Base-by-base conservation (phyloP, 2,888 invertebrate genomes). In the Morpho helenor region DNA sequence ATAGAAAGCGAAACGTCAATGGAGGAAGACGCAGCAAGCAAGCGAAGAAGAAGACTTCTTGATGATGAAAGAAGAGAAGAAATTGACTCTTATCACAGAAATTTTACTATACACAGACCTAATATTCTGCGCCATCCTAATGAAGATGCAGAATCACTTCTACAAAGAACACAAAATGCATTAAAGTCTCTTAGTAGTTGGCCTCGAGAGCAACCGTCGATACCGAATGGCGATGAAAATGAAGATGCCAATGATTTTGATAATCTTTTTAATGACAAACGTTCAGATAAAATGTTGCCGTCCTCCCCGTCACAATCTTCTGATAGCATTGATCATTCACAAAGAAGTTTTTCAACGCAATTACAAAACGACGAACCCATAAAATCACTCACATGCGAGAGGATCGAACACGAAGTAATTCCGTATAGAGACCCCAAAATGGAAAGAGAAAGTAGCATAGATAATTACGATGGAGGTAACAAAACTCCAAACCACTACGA, bases 101-200 rank as follows among this genome's bases (percentile, higher is more conserved):
- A 65, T 80, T 67, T 65, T 73, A 9, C 77, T 10, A 74, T 73
- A 54, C 80, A 81, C 65, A 83, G 88, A 58, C 86, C 88, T 2
- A 88, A 87, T 50, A 63, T 79, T 68, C 70, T 89, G 68, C 80
- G 83, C 62, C 82, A 72, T 59, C 61, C 83, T 46, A 78, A 81
- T 47, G 94, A 94, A 69, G 96, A 96, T 70, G 95, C 96, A 74
- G 97, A 97, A 78, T 95, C 94, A 0, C 91, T 96, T 56, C 96
- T 97, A 64, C 92, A 96, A 53, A 97, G 97, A 80, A 97, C 97
- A 3, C 97, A 97, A 78, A 96, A 96, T 1, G 97, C 97, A 0
- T 82, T 97, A 41, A 96, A 96, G 79, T 95, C 95, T 68, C 86
- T 97, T n/a, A 96, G 96, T 10, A 96, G 95, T 77, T 96, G 96